Conservation (phyloP, 2,888 invertebrate genomes). For the Elegia similella region DNA sequence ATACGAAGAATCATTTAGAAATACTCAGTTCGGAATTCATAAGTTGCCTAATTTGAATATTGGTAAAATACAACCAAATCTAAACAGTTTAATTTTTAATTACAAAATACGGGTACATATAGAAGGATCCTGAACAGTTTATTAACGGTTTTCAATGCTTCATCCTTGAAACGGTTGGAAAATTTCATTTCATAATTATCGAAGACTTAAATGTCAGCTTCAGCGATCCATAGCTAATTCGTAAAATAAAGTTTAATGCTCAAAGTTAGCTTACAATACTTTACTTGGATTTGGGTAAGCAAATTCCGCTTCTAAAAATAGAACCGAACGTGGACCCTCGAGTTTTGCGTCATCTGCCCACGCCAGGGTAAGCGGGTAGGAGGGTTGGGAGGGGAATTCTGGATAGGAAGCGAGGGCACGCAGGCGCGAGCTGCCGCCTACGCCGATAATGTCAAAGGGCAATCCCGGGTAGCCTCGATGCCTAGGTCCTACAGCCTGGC, state of each 20-base stretch:
- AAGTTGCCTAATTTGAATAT: too few relatives aligned
- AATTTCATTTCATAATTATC: too few relatives aligned
- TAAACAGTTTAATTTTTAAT: too few relatives aligned
- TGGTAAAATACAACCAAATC: too few relatives aligned
- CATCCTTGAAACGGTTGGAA: too few relatives aligned
- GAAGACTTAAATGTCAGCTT: background rate
- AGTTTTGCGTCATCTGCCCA: constrained; percentile 68
- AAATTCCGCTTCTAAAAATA: constrained; percentile 57
- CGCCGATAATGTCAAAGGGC: constrained; percentile 72
- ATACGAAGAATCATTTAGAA: too few relatives aligned
- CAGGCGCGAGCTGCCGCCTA: constrained; percentile 59
- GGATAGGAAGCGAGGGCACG: constrained; percentile 35
- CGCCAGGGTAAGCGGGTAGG: constrained; percentile 32
- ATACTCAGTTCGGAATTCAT: background rate
- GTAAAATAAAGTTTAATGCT: background rate
- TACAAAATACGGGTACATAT: too few relatives aligned
- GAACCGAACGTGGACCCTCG: constrained; percentile 43
- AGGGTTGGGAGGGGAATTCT: constrained; percentile 22
- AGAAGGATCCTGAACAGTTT: too few relatives aligned
- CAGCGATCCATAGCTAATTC: background rate
- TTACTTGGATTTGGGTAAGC: constrained; percentile 24
- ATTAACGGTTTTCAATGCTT: too few relatives aligned
- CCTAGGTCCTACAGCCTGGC: constrained; percentile 47
- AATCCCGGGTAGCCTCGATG: constrained; percentile 56
- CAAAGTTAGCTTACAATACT: background rate